Base-by-base conservation (phyloP, 1,140 invertebrate genomes). In the Galleria mellonella region DNA sequence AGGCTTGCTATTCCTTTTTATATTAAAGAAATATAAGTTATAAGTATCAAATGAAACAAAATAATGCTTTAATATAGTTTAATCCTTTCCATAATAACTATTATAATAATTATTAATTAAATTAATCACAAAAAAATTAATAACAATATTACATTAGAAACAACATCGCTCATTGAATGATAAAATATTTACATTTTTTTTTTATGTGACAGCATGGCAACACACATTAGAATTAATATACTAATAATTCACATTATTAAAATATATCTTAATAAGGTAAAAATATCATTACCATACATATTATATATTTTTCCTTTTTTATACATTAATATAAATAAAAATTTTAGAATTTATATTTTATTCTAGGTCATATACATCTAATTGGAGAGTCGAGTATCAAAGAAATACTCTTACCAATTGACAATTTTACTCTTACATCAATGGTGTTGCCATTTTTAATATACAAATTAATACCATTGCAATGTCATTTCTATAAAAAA, bases 31-130 rank as follows among this genome's bases (percentile, higher is more conserved):
- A 6, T 3, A 23, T 6, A 3, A 23, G 6, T 3, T 23, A 23
- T 3, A 6, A 23, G 6, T 6, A 6, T 6, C 2, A 23, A 23
- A 23, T 23, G 17, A 23, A 33, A 30, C 27, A 42, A 37, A 47
- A 51, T 48, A 12, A 59, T 41, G 30, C 30, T 59, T 59, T 51
- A 59, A 47, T 59, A 41, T 42, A 54, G 47, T 59, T 43, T 50
- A 39, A 30, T 41, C 35, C 35, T 51, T 45, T 47, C 30, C 51
- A 51, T 59, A 53, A 58, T 23, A 57, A 59, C 35, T 37, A 37
- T n/a, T 7, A 55, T 55, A 55, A 37, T 48, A 47, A 35, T 44
- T 51, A 39, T 40, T 39, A 51, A 51, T 42, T 36, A 55, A 23
- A 42, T 44, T 44, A 53, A 45, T 45, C 28, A 47, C 36, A 56